Evolutionary conservation across 2,888 invertebrate species (phyloP).

Genomic region (Drosophila monieri): DNA sequence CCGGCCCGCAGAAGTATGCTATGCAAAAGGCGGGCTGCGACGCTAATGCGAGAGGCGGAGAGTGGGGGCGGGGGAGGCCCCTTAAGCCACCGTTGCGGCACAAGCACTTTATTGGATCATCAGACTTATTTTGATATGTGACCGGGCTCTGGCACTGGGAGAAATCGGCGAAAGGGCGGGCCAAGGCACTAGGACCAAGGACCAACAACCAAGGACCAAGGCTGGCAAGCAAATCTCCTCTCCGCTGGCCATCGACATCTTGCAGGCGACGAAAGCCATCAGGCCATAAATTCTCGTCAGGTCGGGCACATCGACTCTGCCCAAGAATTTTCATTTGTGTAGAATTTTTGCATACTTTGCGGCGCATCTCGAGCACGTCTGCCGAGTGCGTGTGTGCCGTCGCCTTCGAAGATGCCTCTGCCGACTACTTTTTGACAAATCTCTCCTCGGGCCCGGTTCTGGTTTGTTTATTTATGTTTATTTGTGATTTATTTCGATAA

Average conservation of each 20-base stretch:
- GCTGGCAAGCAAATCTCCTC: too few relatives aligned
- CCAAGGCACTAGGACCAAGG: too few relatives aligned
- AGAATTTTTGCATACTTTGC: constrained; percentile 78
- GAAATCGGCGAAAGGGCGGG: neutral
- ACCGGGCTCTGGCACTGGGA: constrained; percentile 41
- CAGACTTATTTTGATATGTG: constrained; percentile 79
- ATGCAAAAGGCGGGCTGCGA: constrained; percentile 58
- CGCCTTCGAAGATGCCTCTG: constrained; percentile 49
- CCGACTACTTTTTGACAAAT: constrained; percentile 76
- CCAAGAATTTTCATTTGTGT: constrained; percentile 77
- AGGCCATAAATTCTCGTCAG: constrained; percentile 75
- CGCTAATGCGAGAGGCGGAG: constrained; percentile 63
- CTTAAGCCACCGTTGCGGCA: constrained; percentile 74
- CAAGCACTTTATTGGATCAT: constrained; percentile 82
- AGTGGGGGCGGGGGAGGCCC: constrained; percentile 33
- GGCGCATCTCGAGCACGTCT: constrained; percentile 72
- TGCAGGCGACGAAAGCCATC: constrained; percentile 54
- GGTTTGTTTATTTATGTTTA: constrained; percentile 78
- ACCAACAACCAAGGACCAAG: neutral
- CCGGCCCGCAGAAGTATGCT: constrained; percentile 70
- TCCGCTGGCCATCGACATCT: constrained; percentile 65
- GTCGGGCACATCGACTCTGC: constrained; percentile 67
- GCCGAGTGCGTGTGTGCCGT: constrained; percentile 1
- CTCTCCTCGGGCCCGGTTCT: constrained; percentile 69
- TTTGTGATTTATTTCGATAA: constrained; percentile 78